Percentiles rank a stretch among this genome's conserved stretches.
Conservation (phyloP, 1,140 invertebrate genomes). For the Sycobia sp. region DNA sequence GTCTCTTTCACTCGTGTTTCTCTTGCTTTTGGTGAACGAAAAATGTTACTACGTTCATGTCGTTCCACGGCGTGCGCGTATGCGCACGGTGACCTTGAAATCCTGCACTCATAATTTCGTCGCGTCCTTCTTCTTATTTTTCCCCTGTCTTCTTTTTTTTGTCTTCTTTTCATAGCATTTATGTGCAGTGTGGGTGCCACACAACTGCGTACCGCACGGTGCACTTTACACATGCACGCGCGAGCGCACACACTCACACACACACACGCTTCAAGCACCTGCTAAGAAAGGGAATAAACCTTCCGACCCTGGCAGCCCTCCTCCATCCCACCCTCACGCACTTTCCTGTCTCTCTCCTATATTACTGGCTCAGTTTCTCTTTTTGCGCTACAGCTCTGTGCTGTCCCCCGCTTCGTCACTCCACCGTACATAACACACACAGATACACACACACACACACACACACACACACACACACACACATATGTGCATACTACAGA, state of each 20-base stretch:
- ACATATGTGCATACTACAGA: too few relatives aligned
- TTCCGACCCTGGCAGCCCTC: not conserved
- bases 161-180: too few relatives aligned
- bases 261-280: too few relatives aligned
- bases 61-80: too few relatives aligned
- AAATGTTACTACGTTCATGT: not conserved
- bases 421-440: too few relatives aligned
- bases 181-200: too few relatives aligned
- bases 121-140: not conserved
- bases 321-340: not conserved
- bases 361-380: too few relatives aligned
- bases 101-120: not conserved
- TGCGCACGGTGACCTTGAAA: not conserved
- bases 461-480: too few relatives aligned
- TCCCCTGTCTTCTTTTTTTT: not conserved
- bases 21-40: conserved; percentile 2
- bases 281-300: not conserved
- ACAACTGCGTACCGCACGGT: too few relatives aligned
- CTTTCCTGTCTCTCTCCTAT: not conserved
- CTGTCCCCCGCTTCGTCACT: not conserved
- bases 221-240: not conserved
- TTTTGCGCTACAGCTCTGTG: too few relatives aligned
- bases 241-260: too few relatives aligned
- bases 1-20: conserved; percentile 2
- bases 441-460: not conserved